phyloP scores from a whole-genome alignment of 2,797 vertebrate species.

The Buphagus erythrorhynchus region DNA sequence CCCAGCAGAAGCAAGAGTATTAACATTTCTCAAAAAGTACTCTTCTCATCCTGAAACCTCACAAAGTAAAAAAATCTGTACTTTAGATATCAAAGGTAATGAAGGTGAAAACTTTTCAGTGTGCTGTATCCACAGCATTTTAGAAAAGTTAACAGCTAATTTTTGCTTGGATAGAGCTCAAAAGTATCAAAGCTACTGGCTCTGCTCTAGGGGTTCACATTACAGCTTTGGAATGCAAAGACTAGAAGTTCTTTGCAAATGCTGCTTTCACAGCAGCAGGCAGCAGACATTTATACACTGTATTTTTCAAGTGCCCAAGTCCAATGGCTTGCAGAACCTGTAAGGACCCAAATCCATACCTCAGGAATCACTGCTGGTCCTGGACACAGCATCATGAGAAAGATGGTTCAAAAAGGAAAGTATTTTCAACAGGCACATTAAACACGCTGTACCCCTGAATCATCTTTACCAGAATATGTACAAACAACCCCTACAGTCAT shows the following conservation, averaged over 20 bases:
- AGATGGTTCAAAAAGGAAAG: neutral
- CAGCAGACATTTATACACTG: neutral
- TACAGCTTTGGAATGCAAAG: neutral
- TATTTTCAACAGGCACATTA: neutral
- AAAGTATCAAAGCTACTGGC: neutral
- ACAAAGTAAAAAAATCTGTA: neutral
- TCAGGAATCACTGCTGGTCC: neutral
- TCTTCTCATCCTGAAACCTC: neutral
- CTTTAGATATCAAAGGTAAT: neutral
- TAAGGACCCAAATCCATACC: neutral
- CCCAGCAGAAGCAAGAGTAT: neutral
- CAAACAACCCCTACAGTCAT: neutral
- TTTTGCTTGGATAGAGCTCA: neutral
- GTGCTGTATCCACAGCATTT: neutral
- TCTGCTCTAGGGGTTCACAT: fast-evolving
- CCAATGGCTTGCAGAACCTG: neutral
- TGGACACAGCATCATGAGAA: fast-evolving
- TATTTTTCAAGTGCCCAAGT: neutral
- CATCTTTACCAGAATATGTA: neutral
- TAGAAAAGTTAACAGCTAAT: neutral
- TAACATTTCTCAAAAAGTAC: neutral
- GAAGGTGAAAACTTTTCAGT: neutral
- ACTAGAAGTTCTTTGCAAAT: neutral
- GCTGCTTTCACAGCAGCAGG: neutral
- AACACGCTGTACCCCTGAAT: neutral